phyloP scores from a whole-genome alignment of 2,888 invertebrate species.

The Dynastes maya region DNA sequence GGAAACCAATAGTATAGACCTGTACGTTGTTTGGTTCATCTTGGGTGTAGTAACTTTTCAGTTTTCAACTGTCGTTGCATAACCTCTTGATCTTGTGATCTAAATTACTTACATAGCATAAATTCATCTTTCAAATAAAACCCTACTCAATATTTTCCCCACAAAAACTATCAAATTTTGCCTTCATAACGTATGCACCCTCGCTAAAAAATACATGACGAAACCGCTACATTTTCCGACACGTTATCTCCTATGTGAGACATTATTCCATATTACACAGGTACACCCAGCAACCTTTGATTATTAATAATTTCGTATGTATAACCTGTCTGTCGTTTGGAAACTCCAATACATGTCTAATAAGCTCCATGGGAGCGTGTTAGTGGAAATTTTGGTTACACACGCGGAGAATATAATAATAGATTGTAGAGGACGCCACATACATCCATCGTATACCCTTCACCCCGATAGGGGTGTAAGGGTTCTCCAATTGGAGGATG shows the following conservation, averaged over 20 bases:
- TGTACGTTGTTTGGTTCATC: no score
- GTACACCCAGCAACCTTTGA: neutral
- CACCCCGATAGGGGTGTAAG: neutral
- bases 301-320: constrained; percentile 23
- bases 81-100: no score
- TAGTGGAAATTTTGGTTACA: constrained; percentile 17
- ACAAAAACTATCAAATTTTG: neutral
- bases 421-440: neutral
- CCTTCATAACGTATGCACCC: constrained; percentile 15
- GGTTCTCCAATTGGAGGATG: neutral
- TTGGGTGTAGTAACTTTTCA: no score
- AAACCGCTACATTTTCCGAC: neutral
- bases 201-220: neutral
- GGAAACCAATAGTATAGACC: no score
- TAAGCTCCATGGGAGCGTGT: constrained; percentile 6
- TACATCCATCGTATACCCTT: neutral
- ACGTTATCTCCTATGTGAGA: neutral
- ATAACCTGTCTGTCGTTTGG: neutral
- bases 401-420: neutral
- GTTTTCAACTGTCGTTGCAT: no score
- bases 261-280: no score
- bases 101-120: neutral
- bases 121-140: neutral
- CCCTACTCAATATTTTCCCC: neutral
- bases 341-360: constrained; percentile 19